Evolutionary conservation across 1,140 invertebrate genomes (phyloP), one percentile per base, ranked within the genome.

Genomic region (Musca vetustissima): DNA sequence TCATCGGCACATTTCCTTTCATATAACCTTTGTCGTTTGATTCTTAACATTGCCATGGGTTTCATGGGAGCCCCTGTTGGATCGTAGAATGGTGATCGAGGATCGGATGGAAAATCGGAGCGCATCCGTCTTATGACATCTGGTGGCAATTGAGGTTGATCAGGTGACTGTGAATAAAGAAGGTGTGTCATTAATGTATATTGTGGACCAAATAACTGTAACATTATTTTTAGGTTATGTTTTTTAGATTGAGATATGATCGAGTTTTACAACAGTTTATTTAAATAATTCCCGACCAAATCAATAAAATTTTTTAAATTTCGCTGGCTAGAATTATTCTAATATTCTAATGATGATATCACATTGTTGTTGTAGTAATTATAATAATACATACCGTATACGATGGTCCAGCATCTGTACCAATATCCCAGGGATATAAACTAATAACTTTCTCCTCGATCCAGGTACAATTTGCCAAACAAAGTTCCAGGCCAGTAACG

Each of bases 341-440:
- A n/a, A n/a, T n/a, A n/a, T n/a, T n/a, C n/a, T n/a, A n/a, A n/a
- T n/a, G n/a, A n/a, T n/a, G n/a, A n/a, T n/a, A n/a, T n/a, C n/a
- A n/a, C n/a, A n/a, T n/a, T n/a, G n/a, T n/a, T n/a, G n/a, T n/a
- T n/a, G n/a, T n/a, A n/a, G n/a, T n/a, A n/a, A n/a, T n/a, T n/a
- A n/a, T n/a, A n/a, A n/a, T 28, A 28, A 28, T 28, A 28, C 28
- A 86, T 83, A 97, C 96, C 79, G 91, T 90, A 80, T 99, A 99
- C 43, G 90, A 92, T 17, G 94, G 87, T 1, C 98, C 97, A 74
- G 89, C 91, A 80, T 99, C 96, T 0, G 96, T 99, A 0, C 98
- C 98, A 28, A 94, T 94, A 85, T 99, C 98, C 86, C 93, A 98
- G 0, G 98, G 98, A 80, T 93, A 98, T 19, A 99, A 85, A 80